Evolutionary conservation across 1,140 invertebrate genomes (phyloP).

Genomic region (Hylaeus volcanicus): DNA sequence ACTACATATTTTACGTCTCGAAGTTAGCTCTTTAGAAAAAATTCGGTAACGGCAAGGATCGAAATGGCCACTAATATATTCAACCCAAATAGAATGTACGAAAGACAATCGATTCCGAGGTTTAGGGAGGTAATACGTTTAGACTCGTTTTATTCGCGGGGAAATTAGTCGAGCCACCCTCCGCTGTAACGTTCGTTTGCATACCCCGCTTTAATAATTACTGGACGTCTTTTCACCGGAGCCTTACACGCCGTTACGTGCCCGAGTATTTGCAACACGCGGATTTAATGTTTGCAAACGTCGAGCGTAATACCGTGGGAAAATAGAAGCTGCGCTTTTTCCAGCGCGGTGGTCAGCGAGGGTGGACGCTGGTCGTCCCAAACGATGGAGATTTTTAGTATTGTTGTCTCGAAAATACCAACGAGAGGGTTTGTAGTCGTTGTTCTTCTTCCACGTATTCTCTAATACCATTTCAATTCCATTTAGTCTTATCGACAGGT

Average conservation of each 20-base stretch:
- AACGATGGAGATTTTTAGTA: background rate
- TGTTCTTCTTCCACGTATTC: background rate
- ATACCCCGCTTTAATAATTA: constrained; percentile 22
- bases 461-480: background rate
- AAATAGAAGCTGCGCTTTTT: constrained; percentile 42
- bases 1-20: too few species aligned
- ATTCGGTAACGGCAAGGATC: background rate
- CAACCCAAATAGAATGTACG: background rate
- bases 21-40: background rate
- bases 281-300: constrained; percentile 50
- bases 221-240: background rate
- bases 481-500: too few species aligned
- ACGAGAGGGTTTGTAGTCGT: background rate
- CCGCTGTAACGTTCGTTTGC: background rate
- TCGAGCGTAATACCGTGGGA: constrained; percentile 26
- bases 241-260: constrained; percentile 3
- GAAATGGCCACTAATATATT: background rate
- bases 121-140: background rate
- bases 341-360: background rate
- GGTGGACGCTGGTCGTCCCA: background rate
- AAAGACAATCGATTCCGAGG: background rate
- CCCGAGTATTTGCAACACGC: constrained; percentile 32
- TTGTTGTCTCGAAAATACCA: too few species aligned
- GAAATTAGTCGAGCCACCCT: background rate
- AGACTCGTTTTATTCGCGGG: background rate